Percentiles rank a stretch among this genome's conserved stretches.
These are phyloP conservation scores for Lepilemur ruficaudatus DNA, from an alignment of 2,797 vertebrate species.

Conservation along the genomic window DNA sequence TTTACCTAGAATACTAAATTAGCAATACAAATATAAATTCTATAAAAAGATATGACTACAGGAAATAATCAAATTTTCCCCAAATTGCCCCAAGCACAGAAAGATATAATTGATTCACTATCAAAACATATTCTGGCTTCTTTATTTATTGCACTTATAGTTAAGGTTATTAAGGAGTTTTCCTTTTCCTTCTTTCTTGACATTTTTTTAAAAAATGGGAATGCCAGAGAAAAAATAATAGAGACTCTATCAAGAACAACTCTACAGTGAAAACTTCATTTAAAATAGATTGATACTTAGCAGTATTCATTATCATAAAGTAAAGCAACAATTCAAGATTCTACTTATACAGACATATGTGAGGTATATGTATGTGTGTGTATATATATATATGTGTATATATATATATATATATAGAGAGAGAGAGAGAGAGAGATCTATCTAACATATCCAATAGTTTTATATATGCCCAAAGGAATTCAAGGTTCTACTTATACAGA, in stretches of 20 bases:
- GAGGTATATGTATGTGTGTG: neutral
- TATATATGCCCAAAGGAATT: neutral
- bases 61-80: conserved; percentile 21
- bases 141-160: neutral
- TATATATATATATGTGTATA: too few relatives aligned
- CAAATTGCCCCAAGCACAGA: conserved; percentile 6
- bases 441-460: neutral
- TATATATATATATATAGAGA: too few relatives aligned
- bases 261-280: conserved; percentile 1
- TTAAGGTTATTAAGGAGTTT: conserved; percentile 38
- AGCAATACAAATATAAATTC: conserved; percentile 43
- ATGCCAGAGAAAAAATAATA: neutral
- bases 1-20: neutral
- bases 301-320: neutral
- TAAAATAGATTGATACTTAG: conserved; percentile 32
- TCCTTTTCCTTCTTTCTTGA: neutral
- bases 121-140: neutral
- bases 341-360: neutral
- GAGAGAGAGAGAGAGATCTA: neutral
- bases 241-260: neutral
- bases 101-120: neutral
- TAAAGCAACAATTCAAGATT: conserved; percentile 41
- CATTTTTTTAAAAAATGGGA: neutral
- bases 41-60: conserved; percentile 28
- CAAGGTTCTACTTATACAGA: neutral